Evolutionary conservation across 2,797 vertebrate genomes (phyloP).

Genomic region (Buceros bicornis): DNA sequence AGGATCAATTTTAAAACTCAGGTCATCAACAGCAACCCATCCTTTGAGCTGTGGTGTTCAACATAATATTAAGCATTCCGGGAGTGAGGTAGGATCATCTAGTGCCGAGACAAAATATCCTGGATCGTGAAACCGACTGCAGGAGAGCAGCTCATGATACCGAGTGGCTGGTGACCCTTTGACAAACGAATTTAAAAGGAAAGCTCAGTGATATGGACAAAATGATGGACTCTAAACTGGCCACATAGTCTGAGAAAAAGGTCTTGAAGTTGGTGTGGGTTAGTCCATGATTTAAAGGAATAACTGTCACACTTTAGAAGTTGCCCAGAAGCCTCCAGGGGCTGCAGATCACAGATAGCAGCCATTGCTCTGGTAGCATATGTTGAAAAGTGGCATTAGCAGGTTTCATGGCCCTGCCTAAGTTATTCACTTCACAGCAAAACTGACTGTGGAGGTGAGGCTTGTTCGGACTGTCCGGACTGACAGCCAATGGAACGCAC

Average conservation of each 20-base stretch:
- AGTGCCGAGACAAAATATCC: background rate
- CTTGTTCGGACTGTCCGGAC: background rate
- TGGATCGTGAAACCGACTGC: background rate
- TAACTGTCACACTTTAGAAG: background rate
- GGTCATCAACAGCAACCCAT: accelerated
- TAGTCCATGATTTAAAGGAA: background rate
- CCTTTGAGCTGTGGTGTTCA: background rate
- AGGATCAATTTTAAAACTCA: background rate
- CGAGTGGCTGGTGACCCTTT: background rate
- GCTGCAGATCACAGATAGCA: background rate
- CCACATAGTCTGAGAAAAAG: background rate
- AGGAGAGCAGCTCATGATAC: background rate
- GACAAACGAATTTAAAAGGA: background rate
- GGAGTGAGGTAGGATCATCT: background rate
- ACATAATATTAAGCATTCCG: background rate
- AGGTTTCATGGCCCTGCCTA: background rate
- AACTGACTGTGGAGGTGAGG: background rate
- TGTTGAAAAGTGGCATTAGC: background rate
- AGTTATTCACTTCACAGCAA: background rate
- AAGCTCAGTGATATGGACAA: background rate
- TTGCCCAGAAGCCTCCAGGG: background rate
- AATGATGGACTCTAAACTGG: background rate
- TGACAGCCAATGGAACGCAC: background rate
- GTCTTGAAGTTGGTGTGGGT: background rate
- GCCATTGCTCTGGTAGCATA: background rate